Base-by-base conservation (phyloP, 2,888 invertebrate genomes). In the Netelia melanura region DNA sequence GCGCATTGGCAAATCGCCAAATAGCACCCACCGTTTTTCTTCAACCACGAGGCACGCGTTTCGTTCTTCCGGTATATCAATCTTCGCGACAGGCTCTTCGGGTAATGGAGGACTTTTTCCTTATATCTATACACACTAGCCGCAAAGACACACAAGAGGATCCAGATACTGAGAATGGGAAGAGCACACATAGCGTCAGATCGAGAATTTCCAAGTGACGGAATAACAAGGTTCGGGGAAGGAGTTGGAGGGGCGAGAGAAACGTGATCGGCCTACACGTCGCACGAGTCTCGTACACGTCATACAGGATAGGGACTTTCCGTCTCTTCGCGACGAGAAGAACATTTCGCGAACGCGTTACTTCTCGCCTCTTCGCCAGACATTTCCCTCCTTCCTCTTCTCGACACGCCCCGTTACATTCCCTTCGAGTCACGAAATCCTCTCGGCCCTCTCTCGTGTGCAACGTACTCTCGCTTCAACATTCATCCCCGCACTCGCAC, bases 261-360 rank as follows among this genome's bases (percentile, higher is more conserved):
- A 88, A 92, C 91, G 91, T 92, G 92, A 92, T 91, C 91, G 86
- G 91, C 90, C 89, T 92, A 82, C 86, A 76, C 30, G 38, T 62
- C 79, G 64, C 79, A 72, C 61, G 84, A 65, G 79, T 52, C 81
- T 54, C 44, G 43, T 52, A 58, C 72, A 80, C 67, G 85, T 87
- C 88, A 89, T 89, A 87, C 83, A 86, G 88, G 87, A 91, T 64
- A 43, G 14, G 11, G 25, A 21, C 80, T 89, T 90, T 89, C 88
- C 83, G 88, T 89, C 88, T 86, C 68, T 58, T 17, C 81, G 87
- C 81, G 76, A 79, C 67, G 75, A 86, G 74, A 78, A 54, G 78
- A 64, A 67, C 77, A 76, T 72, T 85, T 79, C 84, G 75, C 81
- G 86, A 67, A 77, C 70, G 77, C 85, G 72, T 86, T 84, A 83